Conservation (phyloP, 1,140 invertebrate species). For the Musca domestica region DNA sequence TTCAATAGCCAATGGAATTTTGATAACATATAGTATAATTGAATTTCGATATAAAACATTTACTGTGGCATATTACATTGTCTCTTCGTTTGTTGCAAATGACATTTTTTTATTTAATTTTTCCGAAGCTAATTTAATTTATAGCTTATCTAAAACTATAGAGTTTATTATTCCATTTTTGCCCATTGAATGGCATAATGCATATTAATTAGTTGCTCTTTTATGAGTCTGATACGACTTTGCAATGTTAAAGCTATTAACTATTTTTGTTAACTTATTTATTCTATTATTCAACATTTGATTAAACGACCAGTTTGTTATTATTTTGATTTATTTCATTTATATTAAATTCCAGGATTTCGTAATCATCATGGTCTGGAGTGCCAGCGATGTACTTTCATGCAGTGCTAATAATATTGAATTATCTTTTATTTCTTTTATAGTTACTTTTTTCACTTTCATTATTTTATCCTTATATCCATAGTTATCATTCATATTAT, state of each 20-base stretch:
- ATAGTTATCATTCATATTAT: too few relatives aligned
- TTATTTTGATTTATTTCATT: conserved; percentile 3
- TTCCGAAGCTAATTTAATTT: too few relatives aligned
- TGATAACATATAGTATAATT: background rate
- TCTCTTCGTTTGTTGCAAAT: background rate
- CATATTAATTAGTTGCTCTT: background rate
- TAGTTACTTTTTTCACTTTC: too few relatives aligned
- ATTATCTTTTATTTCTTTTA: background rate
- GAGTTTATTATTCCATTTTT: too few relatives aligned
- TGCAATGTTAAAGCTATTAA: background rate
- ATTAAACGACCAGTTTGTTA: background rate
- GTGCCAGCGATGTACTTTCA: conserved; percentile 1
- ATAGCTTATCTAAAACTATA: too few relatives aligned
- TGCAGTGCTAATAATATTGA: background rate
- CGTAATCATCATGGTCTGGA: conserved; percentile 1
- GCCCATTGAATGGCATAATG: conserved; percentile 9
- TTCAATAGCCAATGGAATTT: background rate
- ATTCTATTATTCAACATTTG: background rate
- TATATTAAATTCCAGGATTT: background rate
- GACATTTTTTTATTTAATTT: background rate
- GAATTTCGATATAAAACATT: background rate
- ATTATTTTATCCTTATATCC: too few relatives aligned
- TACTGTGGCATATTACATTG: background rate
- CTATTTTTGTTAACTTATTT: background rate
- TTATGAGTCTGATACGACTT: too few relatives aligned